phyloP scores from a whole-genome alignment of 1,140 invertebrate species.

The Scaptodrosophila lebanonensis region DNA sequence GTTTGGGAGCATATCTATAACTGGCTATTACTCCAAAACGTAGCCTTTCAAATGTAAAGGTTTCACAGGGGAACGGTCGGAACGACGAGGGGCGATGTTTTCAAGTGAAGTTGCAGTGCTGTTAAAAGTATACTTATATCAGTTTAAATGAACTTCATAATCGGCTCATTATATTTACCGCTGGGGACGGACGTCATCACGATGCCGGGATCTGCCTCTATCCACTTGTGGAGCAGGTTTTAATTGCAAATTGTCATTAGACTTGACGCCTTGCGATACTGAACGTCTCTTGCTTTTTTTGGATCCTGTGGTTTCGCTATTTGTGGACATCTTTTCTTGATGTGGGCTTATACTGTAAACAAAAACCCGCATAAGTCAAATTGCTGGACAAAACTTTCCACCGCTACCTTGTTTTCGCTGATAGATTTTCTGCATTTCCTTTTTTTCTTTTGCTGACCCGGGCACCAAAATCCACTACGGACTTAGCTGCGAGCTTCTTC shows the following conservation, averaged over 20 bases:
- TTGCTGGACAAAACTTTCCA: no score
- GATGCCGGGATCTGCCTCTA: not conserved
- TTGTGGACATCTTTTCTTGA: not conserved
- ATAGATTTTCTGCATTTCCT: no score
- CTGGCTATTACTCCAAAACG: constrained; percentile 27
- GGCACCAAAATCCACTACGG: no score
- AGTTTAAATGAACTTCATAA: not conserved
- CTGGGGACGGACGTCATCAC: not conserved
- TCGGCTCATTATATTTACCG: not conserved
- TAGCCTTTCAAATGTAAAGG: constrained; percentile 31
- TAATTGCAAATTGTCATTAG: not conserved
- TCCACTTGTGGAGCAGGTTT: not conserved
- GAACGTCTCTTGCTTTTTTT: constrained; percentile 34
- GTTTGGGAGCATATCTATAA: not conserved
- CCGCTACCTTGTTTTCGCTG: no score
- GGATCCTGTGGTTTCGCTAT: not conserved
- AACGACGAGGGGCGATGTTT: constrained; percentile 23
- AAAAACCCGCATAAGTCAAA: no score
- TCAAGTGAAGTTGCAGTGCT: constrained; percentile 24
- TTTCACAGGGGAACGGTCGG: constrained; percentile 27
- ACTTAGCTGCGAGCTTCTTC: no score
- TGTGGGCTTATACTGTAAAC: no score
- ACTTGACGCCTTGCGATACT: constrained; percentile 28
- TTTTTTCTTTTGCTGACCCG: no score
- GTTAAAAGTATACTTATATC: constrained; percentile 1